Evolutionary conservation across 2,888 invertebrate species (phyloP), one percentile per base, ranked within the genome.

Genomic region (Oligia fasciuncula): DNA sequence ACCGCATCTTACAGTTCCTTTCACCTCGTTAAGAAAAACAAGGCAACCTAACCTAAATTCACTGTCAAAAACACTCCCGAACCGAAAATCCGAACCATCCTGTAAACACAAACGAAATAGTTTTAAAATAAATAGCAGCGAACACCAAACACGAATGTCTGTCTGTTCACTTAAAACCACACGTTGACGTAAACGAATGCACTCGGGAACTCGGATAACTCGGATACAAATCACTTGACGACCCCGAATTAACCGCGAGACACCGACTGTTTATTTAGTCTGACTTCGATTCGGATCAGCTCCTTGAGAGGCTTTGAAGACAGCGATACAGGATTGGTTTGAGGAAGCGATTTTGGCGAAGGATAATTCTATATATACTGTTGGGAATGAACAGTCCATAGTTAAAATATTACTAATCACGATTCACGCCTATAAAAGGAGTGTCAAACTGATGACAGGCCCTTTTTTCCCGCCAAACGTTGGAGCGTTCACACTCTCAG

Each of bases 181-280:
- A 87, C 88, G 85, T 89, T 90, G 92, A 92, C 90, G 81, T 88
- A 77, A 85, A 89, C 90, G 90, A 91, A 92, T 91, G 92, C 92
- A 91, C 90, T 91, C 88, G 79, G 84, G 84, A 88, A 87, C 84
- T 88, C 67, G 84, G 85, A 88, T 89, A 93, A 87, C 85, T 87
- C 65, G 84, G 85, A 88, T 89, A 93, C 93, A 93, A 93, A 94
- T 94, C 93, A 92, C 92, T 91, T 91, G 92, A 90, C 92, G 87
- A 90, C 91, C 90, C 90, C 86, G 90, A 94, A 93, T 93, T 94
- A 94, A 93, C 94, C 92, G 86, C 92, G 88, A 91, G 91, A 90
- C 89, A 87, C 81, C 82, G 86, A 87, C 84, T 92, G 91, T 93
- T 92, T 91, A 91, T 92, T 92, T 92, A 91, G 87, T 78, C 81